Evolutionary conservation across 2,797 vertebrate species (phyloP).

Genomic region (Hirundo rustica): DNA sequence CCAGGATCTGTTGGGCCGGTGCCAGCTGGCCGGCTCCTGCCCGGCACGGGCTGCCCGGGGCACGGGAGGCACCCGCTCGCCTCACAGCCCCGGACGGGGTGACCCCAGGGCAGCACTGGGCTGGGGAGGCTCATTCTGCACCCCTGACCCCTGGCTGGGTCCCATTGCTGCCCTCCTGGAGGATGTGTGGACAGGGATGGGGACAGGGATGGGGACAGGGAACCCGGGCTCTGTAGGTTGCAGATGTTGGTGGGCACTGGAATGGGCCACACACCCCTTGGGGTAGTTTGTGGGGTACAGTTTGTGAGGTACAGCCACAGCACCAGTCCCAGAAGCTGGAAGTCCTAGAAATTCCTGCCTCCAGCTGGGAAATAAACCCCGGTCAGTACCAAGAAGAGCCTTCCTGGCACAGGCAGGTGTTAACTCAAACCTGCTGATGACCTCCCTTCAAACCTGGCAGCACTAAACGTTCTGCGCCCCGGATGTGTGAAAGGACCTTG

Average conservation of each 20-base stretch:
- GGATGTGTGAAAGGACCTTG: rapidly evolving
- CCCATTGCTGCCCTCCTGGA: background rate
- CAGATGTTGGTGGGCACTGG: rapidly evolving
- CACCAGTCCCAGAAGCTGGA: background rate
- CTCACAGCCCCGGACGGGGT: background rate
- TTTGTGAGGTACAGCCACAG: background rate
- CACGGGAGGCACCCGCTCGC: rapidly evolving
- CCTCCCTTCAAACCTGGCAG: background rate
- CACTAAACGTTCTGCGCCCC: rapidly evolving
- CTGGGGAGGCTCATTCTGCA: background rate
- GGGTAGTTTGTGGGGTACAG: background rate
- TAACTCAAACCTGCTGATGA: background rate
- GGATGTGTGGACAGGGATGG: background rate
- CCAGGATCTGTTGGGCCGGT: background rate
- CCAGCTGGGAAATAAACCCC: background rate
- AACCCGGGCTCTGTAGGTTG: rapidly evolving
- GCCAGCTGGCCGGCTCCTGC: background rate
- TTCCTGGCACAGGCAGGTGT: background rate
- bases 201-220: background rate
- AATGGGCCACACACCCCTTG: rapidly evolving
- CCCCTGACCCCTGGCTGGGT: background rate
- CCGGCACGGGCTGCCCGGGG: rapidly evolving
- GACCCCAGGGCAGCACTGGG: rapidly evolving
- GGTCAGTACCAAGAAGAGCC: background rate
- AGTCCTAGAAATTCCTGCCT: background rate